Evolutionary conservation across 2,113 vertebrate species (phyloP).

Genomic region (Rhadina sibilatrix): DNA sequence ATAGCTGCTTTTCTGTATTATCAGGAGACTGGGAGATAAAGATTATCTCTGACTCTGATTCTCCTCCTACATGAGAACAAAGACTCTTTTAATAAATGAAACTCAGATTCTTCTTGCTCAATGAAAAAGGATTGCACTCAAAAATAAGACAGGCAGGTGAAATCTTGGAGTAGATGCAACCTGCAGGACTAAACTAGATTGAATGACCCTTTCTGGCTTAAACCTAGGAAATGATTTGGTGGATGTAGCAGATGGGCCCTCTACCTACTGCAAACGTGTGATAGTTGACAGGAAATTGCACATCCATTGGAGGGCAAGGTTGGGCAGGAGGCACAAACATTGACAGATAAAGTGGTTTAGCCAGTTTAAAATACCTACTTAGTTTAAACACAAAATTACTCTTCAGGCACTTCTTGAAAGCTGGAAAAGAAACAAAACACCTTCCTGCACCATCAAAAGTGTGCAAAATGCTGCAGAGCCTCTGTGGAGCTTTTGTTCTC

Average conservation of each 20-base stretch:
- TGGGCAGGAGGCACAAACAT: background rate
- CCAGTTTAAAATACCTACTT: background rate
- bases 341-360: background rate
- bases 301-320: background rate
- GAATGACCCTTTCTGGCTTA: background rate
- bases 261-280: background rate
- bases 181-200: background rate
- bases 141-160: background rate
- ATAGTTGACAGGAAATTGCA: background rate
- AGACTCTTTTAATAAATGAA: slow-evolving; percentile 18
- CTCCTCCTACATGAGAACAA: slow-evolving; percentile 27
- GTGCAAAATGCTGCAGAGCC: background rate
- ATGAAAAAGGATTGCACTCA: background rate
- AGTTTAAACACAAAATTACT: background rate
- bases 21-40: background rate
- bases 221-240: background rate
- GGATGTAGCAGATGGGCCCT: background rate
- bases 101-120: background rate
- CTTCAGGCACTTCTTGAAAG: background rate
- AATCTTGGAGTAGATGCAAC: background rate
- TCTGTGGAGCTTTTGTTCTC: accelerated
- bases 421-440: background rate
- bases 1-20: background rate
- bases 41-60: slow-evolving; percentile 18
- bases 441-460: background rate